Evolutionary conservation across 2,113 vertebrate species (phyloP).

Genomic region (Brienomyrus longianalis): DNA sequence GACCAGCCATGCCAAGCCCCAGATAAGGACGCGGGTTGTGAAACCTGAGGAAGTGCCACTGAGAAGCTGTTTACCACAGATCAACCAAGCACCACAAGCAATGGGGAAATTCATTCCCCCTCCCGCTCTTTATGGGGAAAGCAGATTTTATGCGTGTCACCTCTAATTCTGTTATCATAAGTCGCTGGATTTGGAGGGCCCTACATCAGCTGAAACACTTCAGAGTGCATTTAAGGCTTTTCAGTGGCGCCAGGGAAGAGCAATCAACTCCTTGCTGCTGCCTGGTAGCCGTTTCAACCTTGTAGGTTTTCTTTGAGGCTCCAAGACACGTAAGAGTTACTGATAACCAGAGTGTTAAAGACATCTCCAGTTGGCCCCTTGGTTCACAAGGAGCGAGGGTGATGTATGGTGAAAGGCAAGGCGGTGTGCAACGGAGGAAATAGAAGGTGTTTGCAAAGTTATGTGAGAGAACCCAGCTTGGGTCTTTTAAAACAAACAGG

Average conservation of each 20-base stretch:
- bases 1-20: neutral
- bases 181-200: neutral
- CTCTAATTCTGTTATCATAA: neutral
- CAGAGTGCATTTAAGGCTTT: constrained; percentile 8
- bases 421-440: neutral
- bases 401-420: neutral
- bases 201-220: constrained; percentile 24
- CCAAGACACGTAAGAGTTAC: neutral
- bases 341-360: neutral
- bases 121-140: neutral
- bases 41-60: neutral
- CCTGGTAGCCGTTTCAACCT: neutral
- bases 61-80: neutral
- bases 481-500: neutral
- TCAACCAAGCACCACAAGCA: neutral
- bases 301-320: neutral
- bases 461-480: neutral
- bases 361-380: neutral
- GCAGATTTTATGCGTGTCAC: neutral
- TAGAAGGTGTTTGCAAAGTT: neutral
- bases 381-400: neutral
- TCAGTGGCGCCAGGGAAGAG: neutral
- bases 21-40: neutral
- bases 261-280: neutral
- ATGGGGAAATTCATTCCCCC: neutral